Evolutionary conservation across 2,113 vertebrate genomes (phyloP).

Genomic region (Nothoprocta perdicaria): DNA sequence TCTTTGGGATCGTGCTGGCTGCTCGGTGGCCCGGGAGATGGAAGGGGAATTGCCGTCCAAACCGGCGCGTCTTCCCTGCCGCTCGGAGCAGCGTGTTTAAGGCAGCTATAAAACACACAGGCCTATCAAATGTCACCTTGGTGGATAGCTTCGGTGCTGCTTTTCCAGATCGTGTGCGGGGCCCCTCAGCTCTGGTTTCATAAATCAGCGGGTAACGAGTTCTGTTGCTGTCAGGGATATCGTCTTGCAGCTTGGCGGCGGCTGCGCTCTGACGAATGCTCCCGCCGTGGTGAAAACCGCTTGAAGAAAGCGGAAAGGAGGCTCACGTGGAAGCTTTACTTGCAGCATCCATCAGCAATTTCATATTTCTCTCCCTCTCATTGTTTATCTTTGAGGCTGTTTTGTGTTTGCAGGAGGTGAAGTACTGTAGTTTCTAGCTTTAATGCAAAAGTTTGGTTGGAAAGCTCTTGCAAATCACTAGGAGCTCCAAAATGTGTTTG

Average conservation of each 20-base stretch:
- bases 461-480: neutral
- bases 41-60: constrained; percentile 19
- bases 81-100: neutral
- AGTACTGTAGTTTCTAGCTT: neutral
- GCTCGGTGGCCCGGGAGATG: neutral
- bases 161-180: neutral
- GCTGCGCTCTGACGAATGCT: neutral
- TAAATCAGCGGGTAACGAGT: constrained; percentile 66
- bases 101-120: constrained; percentile 50
- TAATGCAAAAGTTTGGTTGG: neutral
- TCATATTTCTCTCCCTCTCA: neutral
- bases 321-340: neutral
- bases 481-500: neutral
- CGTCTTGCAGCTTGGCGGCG: constrained; percentile 47
- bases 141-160: constrained; percentile 25
- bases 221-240: constrained; percentile 61
- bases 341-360: neutral
- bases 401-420: constrained; percentile 3
- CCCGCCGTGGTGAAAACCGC: neutral
- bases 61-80: constrained; percentile 13
- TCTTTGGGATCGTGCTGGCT: neutral
- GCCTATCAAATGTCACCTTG: constrained; percentile 42
- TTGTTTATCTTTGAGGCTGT: neutral
- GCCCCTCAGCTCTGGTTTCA: constrained; percentile 5
- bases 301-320: constrained; percentile 12